These are phyloP conservation scores for Cephus pulcher DNA, from an alignment of 2,888 invertebrate genomes.

Conservation along the genomic window DNA sequence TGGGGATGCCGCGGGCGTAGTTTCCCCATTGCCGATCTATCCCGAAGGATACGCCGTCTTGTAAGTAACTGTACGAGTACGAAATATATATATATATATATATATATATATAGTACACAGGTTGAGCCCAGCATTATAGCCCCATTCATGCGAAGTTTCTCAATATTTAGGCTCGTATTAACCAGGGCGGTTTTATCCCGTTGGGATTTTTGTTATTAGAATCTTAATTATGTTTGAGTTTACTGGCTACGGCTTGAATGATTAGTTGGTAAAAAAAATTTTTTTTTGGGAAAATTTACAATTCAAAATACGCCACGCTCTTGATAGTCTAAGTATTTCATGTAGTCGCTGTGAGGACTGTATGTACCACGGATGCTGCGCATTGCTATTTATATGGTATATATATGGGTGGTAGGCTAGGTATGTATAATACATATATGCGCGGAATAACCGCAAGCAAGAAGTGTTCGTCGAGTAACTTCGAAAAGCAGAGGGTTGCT, in stretches of 20 bases:
- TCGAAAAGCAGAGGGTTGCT: constrained; percentile 54
- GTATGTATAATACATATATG: no score
- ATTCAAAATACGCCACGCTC: not conserved
- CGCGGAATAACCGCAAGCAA: not conserved
- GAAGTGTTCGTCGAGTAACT: constrained; percentile 13
- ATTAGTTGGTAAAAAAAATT: not conserved
- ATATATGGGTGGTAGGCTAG: not conserved
- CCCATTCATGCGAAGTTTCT: constrained; percentile 55
- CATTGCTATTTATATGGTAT: not conserved
- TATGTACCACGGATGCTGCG: not conserved
- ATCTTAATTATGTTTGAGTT: constrained; percentile 48
- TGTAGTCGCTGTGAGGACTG: not conserved
- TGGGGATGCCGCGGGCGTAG: constrained; percentile 45
- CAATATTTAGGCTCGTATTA: constrained; percentile 51
- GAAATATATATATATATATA: not conserved
- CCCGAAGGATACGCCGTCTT: constrained; percentile 31
- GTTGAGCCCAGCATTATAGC: constrained; percentile 42
- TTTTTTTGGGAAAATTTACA: not conserved
- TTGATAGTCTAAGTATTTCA: not conserved
- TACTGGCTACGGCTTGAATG: constrained; percentile 12
- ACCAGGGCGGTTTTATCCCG: constrained; percentile 2
- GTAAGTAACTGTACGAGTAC: constrained; percentile 25
- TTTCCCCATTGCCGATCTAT: constrained; percentile 32
- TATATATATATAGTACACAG: not conserved
- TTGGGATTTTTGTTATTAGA: constrained; percentile 31